Conservation (phyloP, 2,888 invertebrate species). For the Eristalinus sepulchralis region DNA sequence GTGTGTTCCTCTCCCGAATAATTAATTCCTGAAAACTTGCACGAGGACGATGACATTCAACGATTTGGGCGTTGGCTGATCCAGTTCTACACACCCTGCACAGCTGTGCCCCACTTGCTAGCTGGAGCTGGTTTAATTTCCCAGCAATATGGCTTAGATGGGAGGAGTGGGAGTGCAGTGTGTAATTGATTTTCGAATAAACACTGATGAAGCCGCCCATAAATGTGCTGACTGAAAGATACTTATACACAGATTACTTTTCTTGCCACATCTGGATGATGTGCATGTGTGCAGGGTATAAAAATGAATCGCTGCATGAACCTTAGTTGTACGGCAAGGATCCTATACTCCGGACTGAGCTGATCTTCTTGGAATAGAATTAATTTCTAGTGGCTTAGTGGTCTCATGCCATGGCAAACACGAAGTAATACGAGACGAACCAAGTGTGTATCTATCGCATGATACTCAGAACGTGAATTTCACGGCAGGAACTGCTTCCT, state of each 20-base stretch:
- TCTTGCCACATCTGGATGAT: not conserved
- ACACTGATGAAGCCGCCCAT: not conserved
- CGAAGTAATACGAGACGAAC: not conserved
- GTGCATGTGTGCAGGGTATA: not conserved
- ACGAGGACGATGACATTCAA: constrained; percentile 18
- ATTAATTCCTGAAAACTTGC: constrained; percentile 55
- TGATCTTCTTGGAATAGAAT: not conserved
- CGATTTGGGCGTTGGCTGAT: constrained; percentile 65
- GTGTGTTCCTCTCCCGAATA: constrained; percentile 27
- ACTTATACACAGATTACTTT: not conserved
- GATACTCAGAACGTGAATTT: not conserved
- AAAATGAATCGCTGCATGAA: not conserved
- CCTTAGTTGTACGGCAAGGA: not conserved
- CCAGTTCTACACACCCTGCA: not conserved
- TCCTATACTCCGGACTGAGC: not conserved
- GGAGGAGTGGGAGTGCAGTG: not conserved
- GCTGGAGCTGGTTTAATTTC: constrained; percentile 48
- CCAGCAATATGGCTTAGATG: constrained; percentile 6
- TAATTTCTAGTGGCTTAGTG: not conserved
- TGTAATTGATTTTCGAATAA: constrained; percentile 42
- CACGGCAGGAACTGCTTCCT: too few species aligned
- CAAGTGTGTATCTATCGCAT: not conserved
- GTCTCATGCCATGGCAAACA: not conserved
- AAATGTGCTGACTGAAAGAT: not conserved
- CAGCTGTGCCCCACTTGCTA: constrained; percentile 34